phyloP scores from a whole-genome alignment of 2,888 invertebrate genomes.

The Tineola bisselliella region DNA sequence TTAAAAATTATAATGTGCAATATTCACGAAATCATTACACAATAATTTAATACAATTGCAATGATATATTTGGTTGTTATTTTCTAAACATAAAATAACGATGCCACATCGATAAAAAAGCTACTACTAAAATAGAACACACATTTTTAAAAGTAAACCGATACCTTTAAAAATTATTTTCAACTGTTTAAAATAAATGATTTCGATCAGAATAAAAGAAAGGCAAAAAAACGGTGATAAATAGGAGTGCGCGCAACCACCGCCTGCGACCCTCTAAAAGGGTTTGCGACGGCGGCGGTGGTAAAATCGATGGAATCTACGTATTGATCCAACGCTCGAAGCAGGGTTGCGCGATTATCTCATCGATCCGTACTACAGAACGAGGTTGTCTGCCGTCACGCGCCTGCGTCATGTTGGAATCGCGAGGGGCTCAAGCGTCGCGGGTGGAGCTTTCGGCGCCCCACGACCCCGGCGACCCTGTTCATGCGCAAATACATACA shows the following conservation, averaged over 20 bases:
- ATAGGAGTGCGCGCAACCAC: constrained; percentile 50
- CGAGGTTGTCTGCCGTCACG: constrained; percentile 29
- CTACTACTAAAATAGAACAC: too few relatives aligned
- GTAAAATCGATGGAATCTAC: constrained; percentile 77
- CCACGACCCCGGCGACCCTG: neutral
- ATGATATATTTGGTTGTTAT: too few relatives aligned
- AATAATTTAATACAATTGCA: too few relatives aligned
- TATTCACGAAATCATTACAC: too few relatives aligned
- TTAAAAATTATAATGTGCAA: too few relatives aligned
- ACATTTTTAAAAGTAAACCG: too few relatives aligned
- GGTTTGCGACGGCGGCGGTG: constrained; percentile 70
- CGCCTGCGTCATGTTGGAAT: constrained; percentile 37
- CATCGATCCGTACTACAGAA: constrained; percentile 70
- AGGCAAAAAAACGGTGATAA: constrained; percentile 2
- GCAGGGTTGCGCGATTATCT: constrained; percentile 80
- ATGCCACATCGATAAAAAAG: too few relatives aligned
- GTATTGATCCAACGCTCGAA: constrained; percentile 73
- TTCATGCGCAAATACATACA: neutral
- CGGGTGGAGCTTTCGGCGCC: constrained; percentile 7
- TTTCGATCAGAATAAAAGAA: neutral
- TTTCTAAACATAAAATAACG: too few relatives aligned
- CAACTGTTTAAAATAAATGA: too few relatives aligned
- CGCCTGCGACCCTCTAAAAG: constrained; percentile 59
- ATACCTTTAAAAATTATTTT: too few relatives aligned
- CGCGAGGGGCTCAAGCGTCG: constrained; percentile 1